These are phyloP conservation scores for Galerucella pusilla DNA, from an alignment of 2,888 invertebrate genomes.

Conservation along the genomic window DNA sequence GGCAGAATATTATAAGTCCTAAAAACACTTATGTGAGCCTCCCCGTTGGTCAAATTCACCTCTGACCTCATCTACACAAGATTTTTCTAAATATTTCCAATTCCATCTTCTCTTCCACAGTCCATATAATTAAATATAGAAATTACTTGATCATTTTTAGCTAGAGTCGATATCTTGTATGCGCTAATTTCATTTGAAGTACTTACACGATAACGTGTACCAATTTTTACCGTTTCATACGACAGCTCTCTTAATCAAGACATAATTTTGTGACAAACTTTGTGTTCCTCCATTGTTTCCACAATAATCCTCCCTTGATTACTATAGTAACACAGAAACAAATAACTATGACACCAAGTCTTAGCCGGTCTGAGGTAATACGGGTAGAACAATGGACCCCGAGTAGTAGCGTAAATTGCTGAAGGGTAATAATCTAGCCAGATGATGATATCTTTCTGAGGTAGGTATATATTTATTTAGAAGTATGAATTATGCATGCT, in stretches of 20 bases:
- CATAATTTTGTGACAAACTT: neutral
- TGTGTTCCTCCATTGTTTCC: slow-evolving; percentile 3
- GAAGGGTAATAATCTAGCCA: slow-evolving; percentile 54
- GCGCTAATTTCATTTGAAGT: neutral
- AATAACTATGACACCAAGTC: slow-evolving; percentile 38
- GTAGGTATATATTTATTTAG: slow-evolving; percentile 62
- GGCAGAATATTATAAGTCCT: no score
- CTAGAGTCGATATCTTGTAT: no score
- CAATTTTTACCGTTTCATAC: neutral
- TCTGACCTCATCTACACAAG: no score
- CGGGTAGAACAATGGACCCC: slow-evolving; percentile 48
- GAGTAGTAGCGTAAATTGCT: slow-evolving; percentile 50
- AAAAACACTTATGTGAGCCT: no score
- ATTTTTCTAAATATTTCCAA: no score
- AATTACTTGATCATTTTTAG: no score
- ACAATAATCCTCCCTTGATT: slow-evolving; percentile 19
- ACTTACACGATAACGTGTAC: neutral
- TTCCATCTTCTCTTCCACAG: no score
- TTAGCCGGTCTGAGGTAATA: slow-evolving; percentile 35
- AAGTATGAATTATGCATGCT: slow-evolving; percentile 62
- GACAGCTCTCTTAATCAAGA: neutral
- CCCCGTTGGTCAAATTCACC: no score
- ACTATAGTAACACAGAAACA: slow-evolving; percentile 25
- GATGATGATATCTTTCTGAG: slow-evolving; percentile 60
- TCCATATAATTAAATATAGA: no score